phyloP scores from a whole-genome alignment of 30 jellyfish, hydroid and myxozoan genomes.

The Hydractinia symbiolongicarpus region DNA sequence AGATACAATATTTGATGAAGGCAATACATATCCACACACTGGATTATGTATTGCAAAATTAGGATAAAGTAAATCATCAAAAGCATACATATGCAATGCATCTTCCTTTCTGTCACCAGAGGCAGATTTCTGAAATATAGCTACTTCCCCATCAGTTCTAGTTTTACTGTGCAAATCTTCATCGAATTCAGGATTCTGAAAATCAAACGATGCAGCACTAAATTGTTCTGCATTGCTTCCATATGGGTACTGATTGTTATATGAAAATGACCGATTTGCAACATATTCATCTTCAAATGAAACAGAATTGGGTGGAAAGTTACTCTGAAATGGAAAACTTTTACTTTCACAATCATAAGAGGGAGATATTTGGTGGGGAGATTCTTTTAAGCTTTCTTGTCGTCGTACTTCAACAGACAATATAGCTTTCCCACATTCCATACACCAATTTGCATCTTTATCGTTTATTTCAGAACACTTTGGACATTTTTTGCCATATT shows the following conservation, averaged over 20 bases:
- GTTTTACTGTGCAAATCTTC: background rate
- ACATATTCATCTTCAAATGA: background rate
- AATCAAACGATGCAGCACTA: slow-evolving; percentile 30
- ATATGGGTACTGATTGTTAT: background rate
- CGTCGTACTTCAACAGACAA: slow-evolving; percentile 39
- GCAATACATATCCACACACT: slow-evolving; percentile 17
- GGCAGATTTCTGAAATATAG: background rate
- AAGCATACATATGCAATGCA: slow-evolving; percentile 4
- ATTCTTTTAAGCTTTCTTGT: background rate
- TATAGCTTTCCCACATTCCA: slow-evolving; percentile 78
- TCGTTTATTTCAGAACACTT: slow-evolving; percentile 38
- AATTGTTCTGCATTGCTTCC: background rate
- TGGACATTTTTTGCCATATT: slow-evolving; percentile 45
- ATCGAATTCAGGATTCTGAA: slow-evolving; percentile 41
- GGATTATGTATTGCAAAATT: slow-evolving; percentile 31
- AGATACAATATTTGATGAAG: slow-evolving; percentile 31
- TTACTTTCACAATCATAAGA: background rate
- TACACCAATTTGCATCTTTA: slow-evolving; percentile 61
- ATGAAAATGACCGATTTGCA: too few relatives aligned
- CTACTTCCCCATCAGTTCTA: background rate
- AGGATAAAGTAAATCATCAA: slow-evolving; percentile 34
- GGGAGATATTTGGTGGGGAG: background rate
- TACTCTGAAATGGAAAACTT: background rate
- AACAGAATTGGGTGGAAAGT: background rate
- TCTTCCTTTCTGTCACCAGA: background rate